Percentiles rank a stretch among this genome's conserved stretches.
phyloP scores from a whole-genome alignment of 2,888 invertebrate genomes.

The Serripes groenlandicus region DNA sequence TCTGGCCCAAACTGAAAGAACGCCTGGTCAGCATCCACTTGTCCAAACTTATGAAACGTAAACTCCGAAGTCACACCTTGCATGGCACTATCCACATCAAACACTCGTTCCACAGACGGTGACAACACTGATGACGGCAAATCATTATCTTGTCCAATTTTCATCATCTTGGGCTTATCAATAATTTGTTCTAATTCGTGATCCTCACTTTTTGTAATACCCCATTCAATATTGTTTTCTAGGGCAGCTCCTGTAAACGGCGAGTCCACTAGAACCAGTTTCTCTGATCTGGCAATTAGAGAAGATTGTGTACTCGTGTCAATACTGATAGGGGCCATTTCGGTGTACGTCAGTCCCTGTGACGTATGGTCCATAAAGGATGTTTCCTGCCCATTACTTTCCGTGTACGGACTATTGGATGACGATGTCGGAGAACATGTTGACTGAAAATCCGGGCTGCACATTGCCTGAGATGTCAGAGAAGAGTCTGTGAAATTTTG shows the following conservation, averaged over 20 bases:
- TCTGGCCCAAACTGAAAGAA: slow-evolving; percentile 54
- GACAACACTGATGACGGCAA: slow-evolving; percentile 66
- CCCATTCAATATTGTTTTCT: slow-evolving; percentile 50
- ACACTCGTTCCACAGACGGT: slow-evolving; percentile 72
- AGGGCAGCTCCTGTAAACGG: slow-evolving; percentile 43
- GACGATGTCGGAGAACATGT: slow-evolving; percentile 60
- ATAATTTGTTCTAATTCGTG: slow-evolving; percentile 46
- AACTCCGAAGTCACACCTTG: slow-evolving; percentile 73
- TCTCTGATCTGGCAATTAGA: slow-evolving; percentile 74
- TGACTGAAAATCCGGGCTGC: slow-evolving; percentile 62
- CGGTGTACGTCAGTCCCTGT: slow-evolving; percentile 15
- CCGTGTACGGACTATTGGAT: slow-evolving; percentile 53
- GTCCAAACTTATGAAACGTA: slow-evolving; percentile 78
- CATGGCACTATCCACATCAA: slow-evolving; percentile 72
- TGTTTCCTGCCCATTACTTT: slow-evolving; percentile 41
- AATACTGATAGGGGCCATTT: slow-evolving; percentile 6
- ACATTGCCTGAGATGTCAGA: slow-evolving; percentile 45
- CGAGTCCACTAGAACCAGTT: slow-evolving; percentile 72
- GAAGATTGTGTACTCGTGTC: slow-evolving; percentile 78
- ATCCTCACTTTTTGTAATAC: slow-evolving; percentile 59
- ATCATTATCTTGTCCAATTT: slow-evolving; percentile 69
- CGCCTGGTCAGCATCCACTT: slow-evolving; percentile 59
- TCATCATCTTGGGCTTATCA: slow-evolving; percentile 73
- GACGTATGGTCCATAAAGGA: slow-evolving; percentile 17
- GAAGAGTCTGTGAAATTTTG: slow-evolving; percentile 44